Evolutionary conservation across 2,888 invertebrate genomes (phyloP).

Genomic region (Alsophila aescularia): DNA sequence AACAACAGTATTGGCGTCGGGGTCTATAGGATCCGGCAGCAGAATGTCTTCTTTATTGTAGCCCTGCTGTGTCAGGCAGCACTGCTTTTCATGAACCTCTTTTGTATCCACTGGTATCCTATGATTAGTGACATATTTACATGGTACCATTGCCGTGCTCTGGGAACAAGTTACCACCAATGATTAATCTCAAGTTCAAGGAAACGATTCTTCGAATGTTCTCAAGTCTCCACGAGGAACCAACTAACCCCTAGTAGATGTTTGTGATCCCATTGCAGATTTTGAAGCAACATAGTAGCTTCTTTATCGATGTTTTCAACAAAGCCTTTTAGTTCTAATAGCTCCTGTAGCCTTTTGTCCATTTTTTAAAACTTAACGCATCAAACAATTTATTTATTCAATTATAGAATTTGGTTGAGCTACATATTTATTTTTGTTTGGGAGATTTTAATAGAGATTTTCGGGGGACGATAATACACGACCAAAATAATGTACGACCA

Average conservation of each 20-base stretch:
- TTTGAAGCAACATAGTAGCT: slow-evolving; percentile 67
- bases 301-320: slow-evolving; percentile 61
- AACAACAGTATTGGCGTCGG: slow-evolving; percentile 52
- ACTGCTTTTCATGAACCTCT: slow-evolving; percentile 57
- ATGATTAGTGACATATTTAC: slow-evolving; percentile 60
- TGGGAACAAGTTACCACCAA: slow-evolving; percentile 41
- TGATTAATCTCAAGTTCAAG: too few species aligned
- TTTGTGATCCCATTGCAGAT: slow-evolving; percentile 70
- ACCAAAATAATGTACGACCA: too few species aligned
- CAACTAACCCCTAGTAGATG: slow-evolving; percentile 57
- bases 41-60: slow-evolving; percentile 55
- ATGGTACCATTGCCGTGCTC: slow-evolving; percentile 48
- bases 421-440: too few species aligned
- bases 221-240: background rate
- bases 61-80: slow-evolving; percentile 55
- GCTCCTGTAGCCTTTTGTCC: slow-evolving; percentile 53
- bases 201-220: background rate
- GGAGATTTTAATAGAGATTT: too few species aligned
- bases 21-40: slow-evolving; percentile 62
- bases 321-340: slow-evolving; percentile 54
- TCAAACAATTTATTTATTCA: too few species aligned
- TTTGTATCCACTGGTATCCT: slow-evolving; percentile 49
- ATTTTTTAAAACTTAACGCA: slow-evolving; percentile 35
- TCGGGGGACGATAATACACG: too few species aligned
- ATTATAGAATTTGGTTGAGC: too few species aligned